phyloP scores from a whole-genome alignment of 2,113 vertebrate genomes.

The Cyprinus carpio region DNA sequence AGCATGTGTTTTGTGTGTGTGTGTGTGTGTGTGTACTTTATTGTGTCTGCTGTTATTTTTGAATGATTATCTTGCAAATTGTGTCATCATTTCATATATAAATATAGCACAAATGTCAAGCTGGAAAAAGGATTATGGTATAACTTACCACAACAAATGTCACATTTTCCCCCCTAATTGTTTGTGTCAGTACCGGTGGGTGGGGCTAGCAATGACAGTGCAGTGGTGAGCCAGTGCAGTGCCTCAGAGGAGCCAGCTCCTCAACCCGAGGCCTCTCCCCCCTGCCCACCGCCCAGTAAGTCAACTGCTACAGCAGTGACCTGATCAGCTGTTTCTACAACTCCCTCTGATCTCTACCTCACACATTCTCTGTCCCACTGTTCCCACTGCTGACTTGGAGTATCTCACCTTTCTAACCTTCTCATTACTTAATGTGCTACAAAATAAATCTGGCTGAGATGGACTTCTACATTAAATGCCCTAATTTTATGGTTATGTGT shows the following conservation, averaged over 20 bases:
- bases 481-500: not conserved
- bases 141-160: conserved; percentile 10
- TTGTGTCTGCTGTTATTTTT: not conserved
- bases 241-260: conserved; percentile 58
- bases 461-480: not conserved
- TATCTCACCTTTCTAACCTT: conserved; percentile 1
- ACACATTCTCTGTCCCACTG: conserved; percentile 62
- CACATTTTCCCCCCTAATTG: conserved; percentile 44
- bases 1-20: conserved; percentile 11
- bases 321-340: not conserved
- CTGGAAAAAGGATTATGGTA: not conserved
- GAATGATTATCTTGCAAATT: not conserved
- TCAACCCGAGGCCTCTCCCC: conserved; percentile 53
- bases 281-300: conserved; percentile 68
- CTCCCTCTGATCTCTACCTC: conserved; percentile 64
- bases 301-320: conserved; percentile 51
- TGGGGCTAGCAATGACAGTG: conserved; percentile 65
- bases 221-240: conserved; percentile 68
- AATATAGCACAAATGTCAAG: not conserved
- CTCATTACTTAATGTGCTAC: not conserved
- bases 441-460: not conserved
- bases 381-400: not conserved
- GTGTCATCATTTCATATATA: not conserved
- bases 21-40: too few species aligned
- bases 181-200: conserved; percentile 61